Evolutionary conservation across 37 sponge, comb jelly and placozoan species (phyloP), one percentile per base, ranked within the genome.

Genomic region (Beroe ovata): DNA sequence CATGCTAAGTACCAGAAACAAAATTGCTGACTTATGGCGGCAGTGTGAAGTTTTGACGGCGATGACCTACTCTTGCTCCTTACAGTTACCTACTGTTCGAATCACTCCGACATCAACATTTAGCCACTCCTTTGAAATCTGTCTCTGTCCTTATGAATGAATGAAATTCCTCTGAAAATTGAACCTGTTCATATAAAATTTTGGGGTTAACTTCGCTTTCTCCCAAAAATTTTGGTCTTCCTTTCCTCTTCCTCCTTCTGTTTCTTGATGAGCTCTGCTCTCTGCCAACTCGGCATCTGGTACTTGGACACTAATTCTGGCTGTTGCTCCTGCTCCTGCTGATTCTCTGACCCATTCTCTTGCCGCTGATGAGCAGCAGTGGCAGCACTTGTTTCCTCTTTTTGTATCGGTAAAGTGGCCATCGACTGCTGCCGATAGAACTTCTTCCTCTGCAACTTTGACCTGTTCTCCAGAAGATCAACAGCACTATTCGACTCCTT

Each of bases 221-320:
- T 77, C 28, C 84, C 84, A 35, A 42, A 77, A 22, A 77, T 77
- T 23, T 41, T 66, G 29, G 8, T 62, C 23, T 40, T 77, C 84
- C 8, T 40, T 11, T 33, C 84, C 4, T 77, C 84, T 25, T 77
- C 38, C 38, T 77, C 41, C 28, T 77, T 42, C 25, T 77, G 16
- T n/a, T 8, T 22, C 8, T 26, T 62, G n/a, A 77, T 77, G 54
- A 40, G 35, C 84, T 77, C 84, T 14, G 84, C 84, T 39, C 84
- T 37, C 84, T 77, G 42, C 84, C 84, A 77, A 77, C 84, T 77
- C 16, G 84, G 84, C 28, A 77, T 37, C 41, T 77, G 84, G 54
- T 77, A 77, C 84, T 77, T 77, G 84, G 69, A 29, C 36, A 26
- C 32, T 1, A 34, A 34, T 16, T 6, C 11, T 4, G 69, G 69